phyloP scores from a whole-genome alignment of 2,113 vertebrate genomes.

The Leuciscus idus region DNA sequence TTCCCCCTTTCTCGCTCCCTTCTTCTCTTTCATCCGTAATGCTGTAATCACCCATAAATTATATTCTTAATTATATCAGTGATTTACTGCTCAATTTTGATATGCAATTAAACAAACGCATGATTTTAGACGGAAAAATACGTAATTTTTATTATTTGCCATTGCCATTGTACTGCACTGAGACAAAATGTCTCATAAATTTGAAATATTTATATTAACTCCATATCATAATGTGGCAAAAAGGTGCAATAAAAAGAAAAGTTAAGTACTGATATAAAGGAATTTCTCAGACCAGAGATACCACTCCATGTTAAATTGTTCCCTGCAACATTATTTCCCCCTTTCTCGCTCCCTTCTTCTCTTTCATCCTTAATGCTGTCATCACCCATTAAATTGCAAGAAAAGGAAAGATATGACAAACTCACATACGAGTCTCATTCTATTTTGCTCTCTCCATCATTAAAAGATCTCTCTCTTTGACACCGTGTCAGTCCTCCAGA shows the following conservation, averaged over 20 bases:
- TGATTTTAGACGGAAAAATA: background rate
- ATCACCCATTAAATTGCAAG: constrained; percentile 3
- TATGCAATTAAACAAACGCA: constrained; percentile 7
- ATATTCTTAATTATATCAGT: constrained; percentile 13
- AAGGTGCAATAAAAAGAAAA: background rate
- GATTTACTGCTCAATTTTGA: background rate
- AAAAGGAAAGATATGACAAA: background rate
- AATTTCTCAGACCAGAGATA: background rate
- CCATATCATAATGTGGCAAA: background rate
- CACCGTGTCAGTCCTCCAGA: constrained; percentile 17
- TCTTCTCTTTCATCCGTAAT: too few relatives aligned
- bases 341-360: background rate
- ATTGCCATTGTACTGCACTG: too few relatives aligned
- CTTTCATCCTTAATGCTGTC: constrained; percentile 4
- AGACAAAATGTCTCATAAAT: background rate
- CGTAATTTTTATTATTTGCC: too few relatives aligned
- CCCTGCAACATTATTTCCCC: background rate
- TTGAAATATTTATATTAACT: background rate
- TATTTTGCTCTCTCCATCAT: background rate
- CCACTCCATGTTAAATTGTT: background rate
- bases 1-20: too few relatives aligned
- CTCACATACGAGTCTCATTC: background rate
- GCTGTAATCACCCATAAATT: background rate
- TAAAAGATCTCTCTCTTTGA: constrained; percentile 16
- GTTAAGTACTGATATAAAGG: background rate